Conservation (phyloP, 2,888 invertebrate species). For the Aspidiotus rigidus region DNA sequence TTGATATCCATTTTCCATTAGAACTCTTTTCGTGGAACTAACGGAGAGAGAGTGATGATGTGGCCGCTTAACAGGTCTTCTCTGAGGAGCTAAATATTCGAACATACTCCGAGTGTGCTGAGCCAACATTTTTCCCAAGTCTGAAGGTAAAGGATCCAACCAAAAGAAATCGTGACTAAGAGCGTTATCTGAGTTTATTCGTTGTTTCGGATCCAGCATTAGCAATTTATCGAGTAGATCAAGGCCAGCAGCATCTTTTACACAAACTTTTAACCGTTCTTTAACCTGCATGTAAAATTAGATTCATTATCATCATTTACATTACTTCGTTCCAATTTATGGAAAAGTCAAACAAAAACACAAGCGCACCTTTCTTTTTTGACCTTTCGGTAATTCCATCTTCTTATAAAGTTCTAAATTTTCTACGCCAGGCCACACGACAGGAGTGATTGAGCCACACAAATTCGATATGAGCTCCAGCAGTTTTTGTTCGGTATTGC, state of each 20-base stretch:
- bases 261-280: constrained; percentile 76
- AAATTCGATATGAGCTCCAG: constrained; percentile 86
- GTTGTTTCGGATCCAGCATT: constrained; percentile 80
- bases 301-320: too few species aligned
- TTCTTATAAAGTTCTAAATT: constrained; percentile 76
- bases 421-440: constrained; percentile 90
- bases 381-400: constrained; percentile 76
- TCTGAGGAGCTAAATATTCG: constrained; percentile 73
- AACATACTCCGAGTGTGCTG: constrained; percentile 89
- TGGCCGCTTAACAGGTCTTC: constrained; percentile 58
- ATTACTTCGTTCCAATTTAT: too few species aligned
- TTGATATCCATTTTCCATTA: constrained; percentile 66
- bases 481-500: constrained; percentile 93
- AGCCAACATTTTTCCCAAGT: constrained; percentile 81
- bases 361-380: constrained; percentile 62
- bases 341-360: too few species aligned
- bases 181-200: constrained; percentile 81
- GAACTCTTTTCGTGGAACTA: constrained; percentile 41
- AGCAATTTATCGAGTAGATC: constrained; percentile 86
- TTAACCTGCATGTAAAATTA: constrained; percentile 49
- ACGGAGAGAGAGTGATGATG: constrained; percentile 51
- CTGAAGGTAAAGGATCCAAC: constrained; percentile 93
- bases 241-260: constrained; percentile 84
- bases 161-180: constrained; percentile 98
- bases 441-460: constrained; percentile 89